Percentiles rank a stretch among this genome's conserved stretches.
phyloP scores from a whole-genome alignment of 2,797 vertebrate genomes.

The Morus bassanus region DNA sequence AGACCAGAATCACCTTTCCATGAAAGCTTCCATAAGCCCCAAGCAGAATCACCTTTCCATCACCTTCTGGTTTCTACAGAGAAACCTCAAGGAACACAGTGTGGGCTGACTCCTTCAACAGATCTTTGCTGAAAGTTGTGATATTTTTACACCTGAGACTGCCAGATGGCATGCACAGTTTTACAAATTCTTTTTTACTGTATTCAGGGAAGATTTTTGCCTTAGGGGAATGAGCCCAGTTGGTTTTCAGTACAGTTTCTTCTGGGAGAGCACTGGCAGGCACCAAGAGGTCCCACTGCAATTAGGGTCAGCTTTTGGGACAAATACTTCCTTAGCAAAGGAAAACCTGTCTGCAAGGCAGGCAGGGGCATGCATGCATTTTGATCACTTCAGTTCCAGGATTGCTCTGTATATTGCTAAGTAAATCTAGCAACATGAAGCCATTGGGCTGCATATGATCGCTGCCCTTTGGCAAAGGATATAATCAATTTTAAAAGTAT shows the following conservation, averaged over 20 bases:
- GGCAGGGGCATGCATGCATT: neutral
- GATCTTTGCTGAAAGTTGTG: neutral
- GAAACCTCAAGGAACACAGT: neutral
- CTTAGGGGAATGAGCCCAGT: accelerated
- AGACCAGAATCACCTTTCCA: neutral
- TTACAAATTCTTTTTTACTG: neutral
- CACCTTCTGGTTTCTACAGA: neutral
- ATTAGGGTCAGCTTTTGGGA: neutral
- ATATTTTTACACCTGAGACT: neutral
- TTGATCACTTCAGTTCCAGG: neutral
- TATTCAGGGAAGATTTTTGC: neutral
- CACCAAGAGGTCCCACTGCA: neutral
- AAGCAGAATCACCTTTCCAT: neutral
- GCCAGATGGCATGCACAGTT: neutral
- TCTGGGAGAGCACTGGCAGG: neutral
- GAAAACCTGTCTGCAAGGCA: neutral
- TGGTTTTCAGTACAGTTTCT: neutral
- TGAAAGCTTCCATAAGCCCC: neutral
- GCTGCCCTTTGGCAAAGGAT: neutral
- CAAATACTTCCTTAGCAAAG: neutral
- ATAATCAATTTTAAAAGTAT: neutral
- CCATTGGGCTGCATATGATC: neutral
- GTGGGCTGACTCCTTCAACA: neutral
- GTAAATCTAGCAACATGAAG: neutral
- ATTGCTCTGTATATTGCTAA: neutral